Conservation (phyloP, 2,797 vertebrate genomes). For the Lithobates pipiens region DNA sequence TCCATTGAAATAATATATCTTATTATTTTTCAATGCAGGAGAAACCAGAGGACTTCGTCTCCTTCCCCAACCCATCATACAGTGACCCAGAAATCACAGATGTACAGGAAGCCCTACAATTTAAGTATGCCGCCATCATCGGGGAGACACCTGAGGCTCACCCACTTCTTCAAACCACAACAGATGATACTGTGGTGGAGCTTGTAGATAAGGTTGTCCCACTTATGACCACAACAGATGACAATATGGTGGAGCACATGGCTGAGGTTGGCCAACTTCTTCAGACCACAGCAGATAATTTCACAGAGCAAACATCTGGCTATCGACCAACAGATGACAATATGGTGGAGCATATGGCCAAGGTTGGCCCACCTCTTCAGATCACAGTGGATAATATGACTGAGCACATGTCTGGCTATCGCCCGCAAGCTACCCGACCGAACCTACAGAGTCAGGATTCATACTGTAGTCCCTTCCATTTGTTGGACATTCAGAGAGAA, state of each 20-base stretch:
- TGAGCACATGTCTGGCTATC: slow-evolving; percentile 73
- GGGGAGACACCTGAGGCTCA: accelerated
- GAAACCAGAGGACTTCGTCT: slow-evolving; percentile 37
- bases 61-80: neutral
- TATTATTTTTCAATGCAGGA: slow-evolving; percentile 66
- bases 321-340: slow-evolving; percentile 71
- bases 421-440: slow-evolving; percentile 74
- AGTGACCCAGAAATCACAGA: slow-evolving; percentile 79
- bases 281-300: too few species aligned
- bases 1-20: neutral
- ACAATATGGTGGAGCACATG: too few species aligned
- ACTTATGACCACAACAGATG: accelerated
- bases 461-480: neutral
- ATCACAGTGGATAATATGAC: too few species aligned
- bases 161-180: accelerated
- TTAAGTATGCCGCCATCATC: neutral
- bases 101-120: slow-evolving; percentile 71
- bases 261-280: too few species aligned
- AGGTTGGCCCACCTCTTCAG: too few species aligned
- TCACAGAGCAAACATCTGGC: slow-evolving; percentile 41
- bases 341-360: too few species aligned
- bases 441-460: neutral
- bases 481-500: neutral
- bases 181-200: accelerated
- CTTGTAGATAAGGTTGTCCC: accelerated